phyloP scores from a whole-genome alignment of 2,888 invertebrate genomes.

The Drosophila mettleri region DNA sequence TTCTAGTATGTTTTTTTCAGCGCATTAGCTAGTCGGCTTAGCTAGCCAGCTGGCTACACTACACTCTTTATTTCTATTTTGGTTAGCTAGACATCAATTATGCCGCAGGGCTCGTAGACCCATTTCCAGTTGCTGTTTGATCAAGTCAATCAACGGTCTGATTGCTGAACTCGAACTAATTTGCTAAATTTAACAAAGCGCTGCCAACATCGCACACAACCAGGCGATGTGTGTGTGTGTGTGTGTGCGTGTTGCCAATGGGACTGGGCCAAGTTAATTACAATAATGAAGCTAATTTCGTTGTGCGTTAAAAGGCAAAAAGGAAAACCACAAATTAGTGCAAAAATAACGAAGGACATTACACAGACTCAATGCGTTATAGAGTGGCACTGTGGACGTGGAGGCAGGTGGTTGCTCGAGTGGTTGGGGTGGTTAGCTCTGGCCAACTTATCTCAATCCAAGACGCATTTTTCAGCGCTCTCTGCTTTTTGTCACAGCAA shows the following conservation, averaged over 20 bases:
- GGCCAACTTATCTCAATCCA: slow-evolving; percentile 63
- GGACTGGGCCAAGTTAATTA: slow-evolving; percentile 64
- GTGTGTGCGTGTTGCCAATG: slow-evolving; percentile 16
- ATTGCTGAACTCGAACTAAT: slow-evolving; percentile 51
- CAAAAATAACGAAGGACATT: slow-evolving; percentile 54
- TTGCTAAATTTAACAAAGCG: slow-evolving; percentile 62
- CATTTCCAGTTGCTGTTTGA: slow-evolving; percentile 31
- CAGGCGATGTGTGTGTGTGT: not conserved
- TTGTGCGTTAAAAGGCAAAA: slow-evolving; percentile 54
- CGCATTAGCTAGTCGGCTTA: not conserved
- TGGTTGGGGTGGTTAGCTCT: slow-evolving; percentile 4
- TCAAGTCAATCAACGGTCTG: slow-evolving; percentile 37
- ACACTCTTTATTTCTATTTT: slow-evolving; percentile 4
- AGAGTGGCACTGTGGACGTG: not conserved
- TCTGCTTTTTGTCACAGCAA: slow-evolving; percentile 57
- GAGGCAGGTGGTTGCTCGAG: not conserved
- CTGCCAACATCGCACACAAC: not conserved
- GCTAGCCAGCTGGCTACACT: accelerated
- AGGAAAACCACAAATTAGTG: slow-evolving; percentile 68
- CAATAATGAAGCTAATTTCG: slow-evolving; percentile 71
- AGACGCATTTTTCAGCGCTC: slow-evolving; percentile 58
- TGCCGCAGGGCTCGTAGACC: slow-evolving; percentile 3
- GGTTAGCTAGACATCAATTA: slow-evolving; percentile 34
- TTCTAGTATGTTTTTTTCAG: no score
- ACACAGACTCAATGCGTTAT: slow-evolving; percentile 22